Base-by-base conservation (phyloP, 53 echinoderm and acorn worm species). In the Mesocentrotus franciscanus region DNA sequence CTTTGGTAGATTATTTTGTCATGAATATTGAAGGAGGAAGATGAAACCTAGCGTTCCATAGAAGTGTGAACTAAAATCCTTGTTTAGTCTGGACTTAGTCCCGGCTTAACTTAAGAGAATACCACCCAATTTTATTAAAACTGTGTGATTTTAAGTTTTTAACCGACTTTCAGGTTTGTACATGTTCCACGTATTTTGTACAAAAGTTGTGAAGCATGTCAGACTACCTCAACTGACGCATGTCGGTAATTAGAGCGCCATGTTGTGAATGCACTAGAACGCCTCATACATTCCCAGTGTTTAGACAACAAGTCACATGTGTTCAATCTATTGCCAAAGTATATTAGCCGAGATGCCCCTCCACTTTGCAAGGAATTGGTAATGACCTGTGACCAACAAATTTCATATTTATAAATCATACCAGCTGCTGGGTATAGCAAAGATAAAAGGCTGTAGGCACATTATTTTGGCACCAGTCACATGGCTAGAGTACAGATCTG, bases 221-320 rank as follows among this genome's bases (percentile, higher is more conserved):
- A 1, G 34, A 32, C 33, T 22, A 55, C 85, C 9, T 55, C 75
- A 75, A 29, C 8, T 75, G 75, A 75, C 75, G 27, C 75, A 75
- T 75, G 32, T 75, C 27, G 75, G 11, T 85, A 55, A 85, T 85
- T 55, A 85, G 10, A 85, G 6, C 22, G 56, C 55, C 85, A 56
- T 18, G 12, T 24, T 56, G 56, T 85, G 85, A 24, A 85, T 55
- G n/a, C 75, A 75, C 22, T 11, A 56, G 49, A 85, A 85, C 56
- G 56, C 85, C 33, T 78, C 20, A 35, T 34, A 14, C 78, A 78
- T 78, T 78, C 34, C 35, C 56, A 55, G 56, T 20, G n/a, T 85
- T 85, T 56, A 85, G 49, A 85, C 85, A 85, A 85, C 8, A 85
- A 24, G 85, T 55, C 85, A 22, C 85, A 85, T 85, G 56, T 85